Conservation (phyloP, 37 sponge, comb jelly and placozoan species). For the Halisarca cf. caerulea region DNA sequence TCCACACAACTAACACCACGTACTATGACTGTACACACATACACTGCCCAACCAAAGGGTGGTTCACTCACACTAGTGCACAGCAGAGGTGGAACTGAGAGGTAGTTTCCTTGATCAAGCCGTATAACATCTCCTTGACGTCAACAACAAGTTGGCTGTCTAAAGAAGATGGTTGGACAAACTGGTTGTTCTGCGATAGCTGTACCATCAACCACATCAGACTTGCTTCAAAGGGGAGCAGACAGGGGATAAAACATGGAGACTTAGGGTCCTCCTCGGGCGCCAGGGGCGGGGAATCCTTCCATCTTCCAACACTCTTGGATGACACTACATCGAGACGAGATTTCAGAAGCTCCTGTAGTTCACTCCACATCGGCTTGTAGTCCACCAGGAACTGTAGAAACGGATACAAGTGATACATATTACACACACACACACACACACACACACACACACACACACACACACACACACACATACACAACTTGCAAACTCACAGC, state of each 20-base stretch:
- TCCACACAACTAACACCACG: too few relatives aligned
- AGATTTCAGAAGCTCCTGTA: not conserved
- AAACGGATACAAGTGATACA: too few relatives aligned
- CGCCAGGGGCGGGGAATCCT: constrained; percentile 4
- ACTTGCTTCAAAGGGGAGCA: constrained; percentile 15
- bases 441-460: too few relatives aligned
- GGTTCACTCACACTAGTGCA: constrained; percentile 20
- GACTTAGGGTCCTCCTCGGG: constrained; percentile 14
- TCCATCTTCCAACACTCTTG: not conserved
- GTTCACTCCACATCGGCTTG: not conserved
- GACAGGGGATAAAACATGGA: not conserved
- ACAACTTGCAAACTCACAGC: too few relatives aligned
- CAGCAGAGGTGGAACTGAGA: constrained; percentile 5
- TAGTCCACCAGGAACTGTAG: not conserved
- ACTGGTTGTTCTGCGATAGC: not conserved
- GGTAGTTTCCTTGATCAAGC: not conserved
- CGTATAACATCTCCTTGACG: constrained; percentile 1
- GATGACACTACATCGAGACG: not conserved
- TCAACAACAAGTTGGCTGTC: not conserved
- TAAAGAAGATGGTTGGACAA: too few relatives aligned
- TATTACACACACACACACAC: not conserved
- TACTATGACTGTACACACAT: too few relatives aligned
- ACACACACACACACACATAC: too few relatives aligned
- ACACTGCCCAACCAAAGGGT: too few relatives aligned
- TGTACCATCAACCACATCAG: constrained; percentile 13